A percentile compares a stretch with the other conserved stretches of the same genome.
phyloP scores from a whole-genome alignment of 2,113 vertebrate species.

The Australoheros scitulus region DNA sequence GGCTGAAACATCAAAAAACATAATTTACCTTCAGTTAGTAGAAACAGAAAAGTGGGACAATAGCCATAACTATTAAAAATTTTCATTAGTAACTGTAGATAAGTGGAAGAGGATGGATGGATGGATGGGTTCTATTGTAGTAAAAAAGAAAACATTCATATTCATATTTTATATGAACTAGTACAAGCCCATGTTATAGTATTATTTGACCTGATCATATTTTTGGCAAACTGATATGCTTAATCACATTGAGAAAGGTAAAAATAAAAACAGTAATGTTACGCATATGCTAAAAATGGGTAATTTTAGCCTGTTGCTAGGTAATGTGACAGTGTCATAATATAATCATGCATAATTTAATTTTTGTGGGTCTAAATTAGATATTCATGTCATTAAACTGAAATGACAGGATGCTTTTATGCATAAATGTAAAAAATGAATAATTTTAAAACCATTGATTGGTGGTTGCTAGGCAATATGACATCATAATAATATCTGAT shows the following conservation, averaged over 20 bases:
- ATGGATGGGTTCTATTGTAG: no score
- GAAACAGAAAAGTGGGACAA: background rate
- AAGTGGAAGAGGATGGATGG: no score
- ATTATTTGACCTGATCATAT: background rate
- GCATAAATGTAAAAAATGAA: background rate
- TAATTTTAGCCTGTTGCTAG: background rate
- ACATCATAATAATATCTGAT: background rate
- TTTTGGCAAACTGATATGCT: background rate
- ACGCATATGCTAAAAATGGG: background rate
- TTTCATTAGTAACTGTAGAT: background rate
- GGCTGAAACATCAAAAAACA: background rate
- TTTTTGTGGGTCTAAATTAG: background rate
- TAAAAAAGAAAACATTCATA: background rate
- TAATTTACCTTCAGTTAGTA: background rate
- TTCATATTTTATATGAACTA: background rate
- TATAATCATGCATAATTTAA: background rate
- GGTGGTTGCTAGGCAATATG: background rate
- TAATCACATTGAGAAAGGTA: background rate
- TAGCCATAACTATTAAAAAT: background rate
- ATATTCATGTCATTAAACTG: background rate
- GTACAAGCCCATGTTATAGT: background rate
- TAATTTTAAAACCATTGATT: background rate
- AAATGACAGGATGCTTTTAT: background rate
- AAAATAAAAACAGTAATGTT: background rate
- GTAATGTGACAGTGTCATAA: background rate